phyloP scores from a whole-genome alignment of 2,888 invertebrate species.

The Epirrhoe tristata region DNA sequence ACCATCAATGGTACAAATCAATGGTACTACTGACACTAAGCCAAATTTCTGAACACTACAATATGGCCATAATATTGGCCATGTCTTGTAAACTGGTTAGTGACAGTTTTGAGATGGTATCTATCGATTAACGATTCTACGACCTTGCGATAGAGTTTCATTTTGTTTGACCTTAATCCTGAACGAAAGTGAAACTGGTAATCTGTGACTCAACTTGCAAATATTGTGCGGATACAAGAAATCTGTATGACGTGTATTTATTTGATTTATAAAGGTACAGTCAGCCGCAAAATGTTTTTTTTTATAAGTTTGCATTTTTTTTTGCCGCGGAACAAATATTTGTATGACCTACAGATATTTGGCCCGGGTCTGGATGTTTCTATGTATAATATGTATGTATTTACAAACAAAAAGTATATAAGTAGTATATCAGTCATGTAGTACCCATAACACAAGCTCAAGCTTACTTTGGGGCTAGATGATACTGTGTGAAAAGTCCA shows the following conservation, averaged over 20 bases:
- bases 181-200: slow-evolving; percentile 28
- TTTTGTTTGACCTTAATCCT: slow-evolving; percentile 21
- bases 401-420: no score
- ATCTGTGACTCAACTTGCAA: slow-evolving; percentile 28
- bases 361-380: no score
- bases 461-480: no score
- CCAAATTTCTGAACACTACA: no score
- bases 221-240: slow-evolving; percentile 16
- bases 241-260: neutral
- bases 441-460: no score
- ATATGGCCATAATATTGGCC: neutral
- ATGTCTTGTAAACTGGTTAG: slow-evolving; percentile 13
- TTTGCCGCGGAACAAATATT: no score
- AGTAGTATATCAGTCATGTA: no score
- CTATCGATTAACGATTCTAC: slow-evolving; percentile 20
- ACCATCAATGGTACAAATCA: no score
- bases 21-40: no score
- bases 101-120: slow-evolving; percentile 19
- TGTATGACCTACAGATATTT: no score
- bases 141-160: slow-evolving; percentile 23
- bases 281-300: neutral
- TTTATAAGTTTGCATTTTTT: neutral
- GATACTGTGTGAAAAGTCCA: no score
- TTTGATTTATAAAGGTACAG: neutral
- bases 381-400: no score